phyloP scores from a whole-genome alignment of 2,797 vertebrate species.

The Myotis daubentonii region DNA sequence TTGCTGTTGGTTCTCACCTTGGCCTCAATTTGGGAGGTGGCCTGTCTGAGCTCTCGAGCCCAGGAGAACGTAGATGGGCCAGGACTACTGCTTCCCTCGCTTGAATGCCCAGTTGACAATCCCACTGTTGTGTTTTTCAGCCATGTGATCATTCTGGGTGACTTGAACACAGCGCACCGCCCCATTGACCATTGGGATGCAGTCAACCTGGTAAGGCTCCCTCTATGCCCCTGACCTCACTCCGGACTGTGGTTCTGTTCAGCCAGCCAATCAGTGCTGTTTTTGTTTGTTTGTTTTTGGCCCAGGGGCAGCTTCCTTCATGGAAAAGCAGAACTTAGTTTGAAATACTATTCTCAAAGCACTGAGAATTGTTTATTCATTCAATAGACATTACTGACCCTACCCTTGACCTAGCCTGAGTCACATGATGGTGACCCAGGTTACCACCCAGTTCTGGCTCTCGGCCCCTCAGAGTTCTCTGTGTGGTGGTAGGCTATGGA shows the following conservation, averaged over 20 bases:
- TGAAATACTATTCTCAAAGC: constrained; percentile 45
- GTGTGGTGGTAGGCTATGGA: background rate
- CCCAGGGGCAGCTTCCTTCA: background rate
- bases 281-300: background rate
- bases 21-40: background rate
- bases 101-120: constrained; percentile 19
- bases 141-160: constrained; percentile 92
- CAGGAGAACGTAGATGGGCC: background rate
- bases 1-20: background rate
- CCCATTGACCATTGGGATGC: constrained; percentile 93
- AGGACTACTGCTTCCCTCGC: constrained; percentile 3
- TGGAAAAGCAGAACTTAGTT: constrained; percentile 44
- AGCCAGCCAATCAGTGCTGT: background rate
- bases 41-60: background rate
- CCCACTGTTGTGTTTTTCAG: constrained; percentile 82
- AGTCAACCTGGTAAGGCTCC: constrained; percentile 87
- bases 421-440: background rate
- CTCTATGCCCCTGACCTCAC: background rate
- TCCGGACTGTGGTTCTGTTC: background rate
- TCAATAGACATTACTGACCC: background rate
- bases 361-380: constrained; percentile 47
- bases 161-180: constrained; percentile 93
- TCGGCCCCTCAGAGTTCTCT: background rate
- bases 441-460: background rate
- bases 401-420: background rate